A percentile compares a stretch with the other conserved stretches of the same genome.
These are phyloP conservation scores for Hylia prasina DNA, from an alignment of 2,113 vertebrate species.

Conservation along the genomic window DNA sequence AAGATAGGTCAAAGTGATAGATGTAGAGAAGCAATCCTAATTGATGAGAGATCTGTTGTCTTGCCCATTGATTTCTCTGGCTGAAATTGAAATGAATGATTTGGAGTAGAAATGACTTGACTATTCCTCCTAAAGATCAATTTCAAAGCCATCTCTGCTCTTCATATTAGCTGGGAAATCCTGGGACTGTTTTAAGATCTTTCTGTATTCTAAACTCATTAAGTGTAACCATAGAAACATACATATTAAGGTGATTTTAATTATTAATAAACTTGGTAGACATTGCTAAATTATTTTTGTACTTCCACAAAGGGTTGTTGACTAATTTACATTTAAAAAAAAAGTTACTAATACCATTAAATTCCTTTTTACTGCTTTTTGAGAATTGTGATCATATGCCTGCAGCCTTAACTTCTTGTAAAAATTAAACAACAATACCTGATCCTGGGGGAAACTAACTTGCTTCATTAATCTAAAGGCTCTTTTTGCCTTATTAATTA, in stretches of 20 bases:
- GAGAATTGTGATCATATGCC: background rate
- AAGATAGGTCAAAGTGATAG: background rate
- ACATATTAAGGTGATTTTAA: conserved; percentile 15
- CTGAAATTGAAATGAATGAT: background rate
- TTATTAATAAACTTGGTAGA: conserved; percentile 10
- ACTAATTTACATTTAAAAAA: background rate
- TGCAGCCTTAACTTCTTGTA: background rate
- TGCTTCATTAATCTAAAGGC: background rate
- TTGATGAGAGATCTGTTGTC: background rate
- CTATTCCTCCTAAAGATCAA: conserved; percentile 43
- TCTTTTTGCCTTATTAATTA: background rate
- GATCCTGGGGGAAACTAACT: background rate
- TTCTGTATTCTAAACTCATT: background rate
- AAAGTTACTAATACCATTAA: background rate
- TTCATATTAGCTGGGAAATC: conserved; percentile 32
- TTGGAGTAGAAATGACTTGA: conserved; percentile 5
- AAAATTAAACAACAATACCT: conserved; percentile 2
- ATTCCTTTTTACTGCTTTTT: background rate
- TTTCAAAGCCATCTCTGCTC: conserved; percentile 26
- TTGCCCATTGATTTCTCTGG: background rate
- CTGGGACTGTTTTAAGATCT: background rate
- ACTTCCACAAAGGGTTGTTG: background rate
- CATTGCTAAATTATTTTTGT: background rate
- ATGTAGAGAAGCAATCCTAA: background rate
- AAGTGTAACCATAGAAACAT: conserved; percentile 40